phyloP scores from a whole-genome alignment of 2,113 vertebrate species.

The Erythrolamprus reginae region DNA sequence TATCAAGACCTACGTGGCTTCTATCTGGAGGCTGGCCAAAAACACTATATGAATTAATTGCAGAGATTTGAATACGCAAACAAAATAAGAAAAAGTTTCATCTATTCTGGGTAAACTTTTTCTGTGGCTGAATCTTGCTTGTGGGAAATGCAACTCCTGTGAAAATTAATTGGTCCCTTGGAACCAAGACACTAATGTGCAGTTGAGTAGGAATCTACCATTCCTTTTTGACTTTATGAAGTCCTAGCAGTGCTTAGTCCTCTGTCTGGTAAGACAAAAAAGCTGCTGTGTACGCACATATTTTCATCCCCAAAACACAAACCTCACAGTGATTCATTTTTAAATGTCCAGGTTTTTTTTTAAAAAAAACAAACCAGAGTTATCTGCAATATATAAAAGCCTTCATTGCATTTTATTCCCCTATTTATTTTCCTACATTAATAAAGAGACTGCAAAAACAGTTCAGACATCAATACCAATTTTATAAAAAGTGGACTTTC shows the following conservation, averaged over 20 bases:
- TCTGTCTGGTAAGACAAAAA: not conserved
- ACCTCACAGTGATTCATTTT: not conserved
- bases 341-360: not conserved
- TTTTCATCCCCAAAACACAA: not conserved
- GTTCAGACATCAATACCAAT: not conserved
- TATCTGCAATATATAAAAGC: not conserved
- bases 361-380: not conserved
- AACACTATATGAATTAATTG: not conserved
- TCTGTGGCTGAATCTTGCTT: not conserved
- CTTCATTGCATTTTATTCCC: not conserved
- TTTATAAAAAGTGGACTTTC: not conserved
- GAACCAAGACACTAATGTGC: not conserved
- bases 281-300: not conserved
- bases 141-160: not conserved
- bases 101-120: not conserved
- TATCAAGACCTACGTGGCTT: not conserved
- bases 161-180: not conserved
- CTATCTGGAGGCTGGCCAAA: not conserved
- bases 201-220: accelerated
- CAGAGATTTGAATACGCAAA: not conserved
- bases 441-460: not conserved
- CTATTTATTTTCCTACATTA: not conserved
- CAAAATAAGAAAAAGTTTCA: not conserved
- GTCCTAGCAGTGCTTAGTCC: too few relatives aligned
- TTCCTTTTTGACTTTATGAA: not conserved